Percentiles rank a stretch among this genome's conserved stretches.
Evolutionary conservation across 2,888 invertebrate genomes (phyloP).

Genomic region (Idaea dimidiata): DNA sequence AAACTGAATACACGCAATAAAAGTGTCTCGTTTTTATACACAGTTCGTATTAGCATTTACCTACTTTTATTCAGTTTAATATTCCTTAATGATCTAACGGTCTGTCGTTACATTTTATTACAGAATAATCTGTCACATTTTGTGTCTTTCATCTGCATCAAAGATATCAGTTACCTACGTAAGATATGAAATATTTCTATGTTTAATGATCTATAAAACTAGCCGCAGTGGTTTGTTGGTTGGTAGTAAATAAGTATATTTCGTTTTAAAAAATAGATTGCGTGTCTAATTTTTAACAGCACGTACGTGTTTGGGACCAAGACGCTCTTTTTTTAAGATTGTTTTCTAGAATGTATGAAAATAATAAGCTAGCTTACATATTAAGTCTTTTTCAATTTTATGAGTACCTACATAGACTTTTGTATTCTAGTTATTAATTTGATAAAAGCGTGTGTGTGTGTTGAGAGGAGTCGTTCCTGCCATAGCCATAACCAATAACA

Average conservation of each 20-base stretch:
- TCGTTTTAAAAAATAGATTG: slow-evolving; percentile 3
- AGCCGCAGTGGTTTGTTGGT: not conserved
- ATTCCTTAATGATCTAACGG: slow-evolving; percentile 15
- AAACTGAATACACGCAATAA: slow-evolving; percentile 71
- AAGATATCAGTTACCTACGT: slow-evolving; percentile 8
- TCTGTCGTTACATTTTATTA: slow-evolving; percentile 12
- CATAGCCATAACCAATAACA: too few species aligned
- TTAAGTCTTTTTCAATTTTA: too few species aligned
- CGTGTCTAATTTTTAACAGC: slow-evolving; percentile 5
- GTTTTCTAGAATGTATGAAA: too few species aligned
- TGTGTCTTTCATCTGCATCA: slow-evolving; percentile 9
- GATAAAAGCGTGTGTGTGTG: too few species aligned
- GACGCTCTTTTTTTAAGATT: too few species aligned
- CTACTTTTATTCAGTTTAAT: slow-evolving; percentile 16
- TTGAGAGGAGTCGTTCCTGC: too few species aligned
- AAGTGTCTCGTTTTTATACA: slow-evolving; percentile 68
- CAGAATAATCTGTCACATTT: not conserved
- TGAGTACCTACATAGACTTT: too few species aligned
- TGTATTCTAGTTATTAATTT: not conserved
- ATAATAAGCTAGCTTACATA: too few species aligned
- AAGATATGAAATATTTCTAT: not conserved
- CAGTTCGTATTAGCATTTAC: slow-evolving; percentile 21
- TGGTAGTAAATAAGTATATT: not conserved
- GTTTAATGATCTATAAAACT: not conserved
- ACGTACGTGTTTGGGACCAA: not conserved